Base-by-base conservation (phyloP, 2,797 vertebrate genomes). In the Philypnodon macrostomus region DNA sequence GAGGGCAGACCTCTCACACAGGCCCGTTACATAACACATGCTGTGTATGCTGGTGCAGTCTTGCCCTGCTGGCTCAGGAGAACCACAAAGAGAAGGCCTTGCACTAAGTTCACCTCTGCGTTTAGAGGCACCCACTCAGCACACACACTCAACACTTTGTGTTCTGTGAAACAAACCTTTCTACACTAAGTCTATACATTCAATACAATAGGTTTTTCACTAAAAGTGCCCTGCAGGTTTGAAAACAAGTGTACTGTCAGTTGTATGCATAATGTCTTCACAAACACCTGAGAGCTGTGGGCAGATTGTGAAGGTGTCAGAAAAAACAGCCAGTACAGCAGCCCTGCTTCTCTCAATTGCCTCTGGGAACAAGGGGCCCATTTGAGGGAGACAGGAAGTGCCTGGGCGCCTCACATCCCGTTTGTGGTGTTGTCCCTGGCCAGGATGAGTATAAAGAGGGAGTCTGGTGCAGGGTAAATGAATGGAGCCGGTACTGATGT, bases 361-460 rank as follows among this genome's bases (percentile, higher is more conserved):
- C 47, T 67, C 64, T 81, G 59, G 67, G 70, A 81, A 84, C 61
- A 63, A 63, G 77, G 71, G 68, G 60, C 73, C 71, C 64, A 46
- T 77, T 84, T 70, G 54, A 68, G 66, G 69, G 72, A 79, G 75
- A 69, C 68, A 61, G 83, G 78, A 87, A 85, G 77, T 73, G 61
- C 47, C 53, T 68, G 56, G 84, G 81, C 70, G 81, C 63, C 83
- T 79, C 70, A 81, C 74, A 85, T 86, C 80, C 84, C 85, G 80
- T 86, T 83, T 81, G 67, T 76, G 1, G 15, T 63, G 70, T 70
- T 82, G 66, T 79, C 70, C 42, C 51, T 49, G 38, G 40, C 45
- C 11, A 45, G 73, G 47, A 23, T 33, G 45, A 48, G 53, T 45
- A 53, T 56, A 61, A 42, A 44, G 62, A 57, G 63, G 35, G 18